Evolutionary conservation across 64 coral and sea anemone genomes (phyloP), one percentile per base, ranked within the genome.

Genomic region (Pachyseris speciosa): DNA sequence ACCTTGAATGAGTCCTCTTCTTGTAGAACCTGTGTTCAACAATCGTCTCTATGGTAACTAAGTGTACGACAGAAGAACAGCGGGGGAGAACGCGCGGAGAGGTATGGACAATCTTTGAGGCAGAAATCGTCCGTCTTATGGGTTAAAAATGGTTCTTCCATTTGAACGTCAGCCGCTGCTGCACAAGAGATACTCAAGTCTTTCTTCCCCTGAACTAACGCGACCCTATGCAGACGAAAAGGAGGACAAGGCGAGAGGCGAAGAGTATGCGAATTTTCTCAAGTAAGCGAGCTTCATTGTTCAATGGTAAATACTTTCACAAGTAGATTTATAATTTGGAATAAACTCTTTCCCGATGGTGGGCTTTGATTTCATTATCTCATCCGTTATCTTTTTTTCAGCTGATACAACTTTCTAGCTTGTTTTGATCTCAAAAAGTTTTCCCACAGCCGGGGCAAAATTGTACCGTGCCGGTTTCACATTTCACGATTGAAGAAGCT

Each of bases 191-290:
- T 96, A 96, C 31, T 78, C 90, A 0, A 72, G 74, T 79, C 65
- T 96, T 2, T 86, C 90, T 67, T 83, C 89, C 41, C 86, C 91
- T 9, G 80, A 58, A 24, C 52, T 75, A 3, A 17, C 79, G 22
- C 26, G 67, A 48, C 76, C 80, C 38, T 28, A 41, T 20, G n/a
- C 61, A 28, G 61, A 45, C 5, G 38, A 45, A 36, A 59, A 87
- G 15, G 38, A 58, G 13, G 80, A 81, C 5, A 55, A 50, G 20
- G 20, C 15, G 1, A 90, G 74, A 19, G 97, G 93, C 4, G 97
- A 99, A 22, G 97, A 99, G 1, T 99, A 99, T 45, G 97, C 94
- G 9, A 93, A 87, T 75, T 99, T 99, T 64, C 84, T 99, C 32
- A 89, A 86, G 97, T 95, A 24, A 69, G 83, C 37, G 37, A 44